These are phyloP conservation scores for Gopherus flavomarginatus DNA, from an alignment of 2,113 vertebrate genomes.

Conservation along the genomic window DNA sequence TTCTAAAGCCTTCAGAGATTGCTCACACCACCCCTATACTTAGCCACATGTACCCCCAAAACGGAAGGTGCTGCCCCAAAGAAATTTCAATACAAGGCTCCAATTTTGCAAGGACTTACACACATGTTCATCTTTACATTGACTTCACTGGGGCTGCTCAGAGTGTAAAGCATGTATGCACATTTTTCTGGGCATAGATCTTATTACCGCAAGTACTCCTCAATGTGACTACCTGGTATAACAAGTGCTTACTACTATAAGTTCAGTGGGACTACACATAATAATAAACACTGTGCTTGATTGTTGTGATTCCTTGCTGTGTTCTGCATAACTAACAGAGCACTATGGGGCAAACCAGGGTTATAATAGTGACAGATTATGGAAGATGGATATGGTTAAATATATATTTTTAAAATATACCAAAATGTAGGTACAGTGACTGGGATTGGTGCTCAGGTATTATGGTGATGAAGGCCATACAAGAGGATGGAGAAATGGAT, in stretches of 20 bases:
- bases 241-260: neutral
- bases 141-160: neutral
- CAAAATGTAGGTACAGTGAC: neutral
- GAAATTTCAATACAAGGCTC: neutral
- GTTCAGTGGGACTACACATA: neutral
- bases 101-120: neutral
- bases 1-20: neutral
- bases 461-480: neutral
- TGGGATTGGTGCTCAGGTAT: neutral
- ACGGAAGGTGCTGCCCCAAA: neutral
- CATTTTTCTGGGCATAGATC: neutral
- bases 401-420: neutral
- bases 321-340: accelerated
- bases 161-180: neutral
- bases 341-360: neutral
- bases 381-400: neutral
- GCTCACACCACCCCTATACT: neutral
- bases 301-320: too few relatives aligned
- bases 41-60: neutral
- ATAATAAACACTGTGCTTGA: neutral
- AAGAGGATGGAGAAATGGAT: accelerated
- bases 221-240: neutral
- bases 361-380: neutral
- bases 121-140: neutral
- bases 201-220: neutral